Percentiles rank a stretch among this genome's conserved stretches.
Conservation (phyloP, 2,888 invertebrate genomes). For the Melieria omissa region DNA sequence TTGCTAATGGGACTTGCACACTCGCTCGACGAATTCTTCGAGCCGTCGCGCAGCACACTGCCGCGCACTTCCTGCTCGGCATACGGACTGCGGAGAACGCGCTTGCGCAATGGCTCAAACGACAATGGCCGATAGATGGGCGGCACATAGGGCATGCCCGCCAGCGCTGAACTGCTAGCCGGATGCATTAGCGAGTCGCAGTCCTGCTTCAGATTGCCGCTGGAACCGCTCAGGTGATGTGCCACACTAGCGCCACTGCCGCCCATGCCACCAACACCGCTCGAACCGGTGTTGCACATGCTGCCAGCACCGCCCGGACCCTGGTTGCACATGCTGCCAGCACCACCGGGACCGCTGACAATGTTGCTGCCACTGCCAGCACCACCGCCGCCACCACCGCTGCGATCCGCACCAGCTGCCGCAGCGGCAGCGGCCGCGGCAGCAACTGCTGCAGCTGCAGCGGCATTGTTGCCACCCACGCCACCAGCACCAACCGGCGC, state of each 20-base stretch:
- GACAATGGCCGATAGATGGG: slow-evolving; percentile 66
- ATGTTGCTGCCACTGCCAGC: slow-evolving; percentile 48
- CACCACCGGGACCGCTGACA: slow-evolving; percentile 41
- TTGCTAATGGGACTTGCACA: slow-evolving; percentile 68
- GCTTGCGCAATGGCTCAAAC: slow-evolving; percentile 69
- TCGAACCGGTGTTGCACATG: slow-evolving; percentile 13
- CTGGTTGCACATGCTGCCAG: slow-evolving; percentile 34
- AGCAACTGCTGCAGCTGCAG: slow-evolving; percentile 51
- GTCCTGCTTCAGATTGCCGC: slow-evolving; percentile 65
- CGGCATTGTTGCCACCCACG: slow-evolving; percentile 52
- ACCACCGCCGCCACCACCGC: slow-evolving; percentile 58
- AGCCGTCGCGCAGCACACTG: slow-evolving; percentile 74
- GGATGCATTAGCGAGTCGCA: slow-evolving; percentile 67
- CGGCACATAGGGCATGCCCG: slow-evolving; percentile 62
- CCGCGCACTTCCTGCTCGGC: slow-evolving; percentile 70
- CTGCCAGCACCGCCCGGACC: slow-evolving; percentile 42
- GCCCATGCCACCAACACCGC: slow-evolving; percentile 61
- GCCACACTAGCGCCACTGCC: slow-evolving; percentile 58
- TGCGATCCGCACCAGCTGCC: slow-evolving; percentile 56
- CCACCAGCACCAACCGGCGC: slow-evolving; percentile 52
- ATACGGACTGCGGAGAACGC: slow-evolving; percentile 70
- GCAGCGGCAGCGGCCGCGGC: slow-evolving; percentile 58
- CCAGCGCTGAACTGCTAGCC: slow-evolving; percentile 60
- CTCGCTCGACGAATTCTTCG: slow-evolving; percentile 66
- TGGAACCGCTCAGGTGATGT: slow-evolving; percentile 55